Evolutionary conservation across 2,113 vertebrate species (phyloP), one percentile per base, ranked within the genome.

Genomic region (Morone saxatilis): DNA sequence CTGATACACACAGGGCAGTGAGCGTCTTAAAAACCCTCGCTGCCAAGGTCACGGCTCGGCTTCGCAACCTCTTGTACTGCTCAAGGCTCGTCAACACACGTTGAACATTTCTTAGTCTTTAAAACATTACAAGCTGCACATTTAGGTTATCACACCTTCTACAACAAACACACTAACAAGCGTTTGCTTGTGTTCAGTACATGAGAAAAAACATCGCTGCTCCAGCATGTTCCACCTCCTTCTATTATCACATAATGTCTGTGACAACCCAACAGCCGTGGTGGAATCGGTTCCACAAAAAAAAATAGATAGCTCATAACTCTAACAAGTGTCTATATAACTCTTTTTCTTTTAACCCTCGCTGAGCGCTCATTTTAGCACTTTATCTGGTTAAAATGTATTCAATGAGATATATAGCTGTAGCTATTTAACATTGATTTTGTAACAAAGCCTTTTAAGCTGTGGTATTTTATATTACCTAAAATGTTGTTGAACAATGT

Each of bases 41-140:
- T 89, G 79, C 85, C 85, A 88, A 88, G 86, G 84, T 92, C 88
- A 87, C 57, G 66, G 56, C 85, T 80, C 81, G n/a, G n/a, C n/a
- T n/a, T n/a, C n/a, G n/a, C n/a, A n/a, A n/a, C n/a, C n/a, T n/a
- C n/a, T n/a, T n/a, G n/a, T n/a, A n/a, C n/a, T n/a, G n/a, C n/a
- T n/a, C 67, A 61, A 6, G 61, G 45, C 67, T 84, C 14, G 43
- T 69, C 84, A 56, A 82, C 63, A 41, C 40, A 14, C 5, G 14
- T 69, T 78, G 36, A 62, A 78, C 19, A 43, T 67, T 73, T 50
- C 10, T 0, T 9, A 31, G n/a, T 71, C 79, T 77, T 54, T 66
- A 56, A 56, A 63, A 63, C 60, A 83, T 76, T 57, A n/a, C 20
- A 11, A 65, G 31, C 57, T 25, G 25, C 62, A 17, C 40, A 73